Evolutionary conservation across 2,888 invertebrate species (phyloP).

Genomic region (Cantharis lateralis): DNA sequence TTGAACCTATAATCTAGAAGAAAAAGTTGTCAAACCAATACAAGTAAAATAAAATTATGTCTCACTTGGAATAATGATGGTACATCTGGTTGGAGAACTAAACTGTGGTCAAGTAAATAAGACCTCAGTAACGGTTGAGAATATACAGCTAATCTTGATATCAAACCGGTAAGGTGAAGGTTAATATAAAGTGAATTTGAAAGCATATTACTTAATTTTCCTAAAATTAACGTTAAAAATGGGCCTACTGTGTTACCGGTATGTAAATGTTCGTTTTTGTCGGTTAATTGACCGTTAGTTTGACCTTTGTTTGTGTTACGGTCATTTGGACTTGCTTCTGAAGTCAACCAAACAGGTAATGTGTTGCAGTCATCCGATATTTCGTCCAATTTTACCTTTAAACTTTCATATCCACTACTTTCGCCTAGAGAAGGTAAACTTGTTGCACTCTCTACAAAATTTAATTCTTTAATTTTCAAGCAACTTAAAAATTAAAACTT

Average conservation of each 20-base stretch:
- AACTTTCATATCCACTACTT: constrained; percentile 79
- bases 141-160: constrained; percentile 84
- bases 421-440: constrained; percentile 75
- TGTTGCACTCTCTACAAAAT: constrained; percentile 53
- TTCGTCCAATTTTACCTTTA: constrained; percentile 64
- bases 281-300: constrained; percentile 48
- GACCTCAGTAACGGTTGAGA: constrained; percentile 88
- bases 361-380: constrained; percentile 42
- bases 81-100: constrained; percentile 87
- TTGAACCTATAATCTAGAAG: constrained; percentile 70
- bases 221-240: constrained; percentile 79
- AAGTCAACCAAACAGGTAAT: constrained; percentile 47
- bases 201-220: constrained; percentile 81
- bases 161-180: constrained; percentile 83
- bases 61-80: constrained; percentile 87
- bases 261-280: constrained; percentile 56
- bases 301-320: constrained; percentile 24
- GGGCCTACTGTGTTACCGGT: constrained; percentile 65
- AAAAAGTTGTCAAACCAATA: background rate
- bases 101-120: constrained; percentile 82
- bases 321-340: constrained; percentile 49
- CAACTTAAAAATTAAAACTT: background rate
- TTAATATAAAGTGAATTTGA: constrained; percentile 85
- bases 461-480: constrained; percentile 1
- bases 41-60: constrained; percentile 13